Conservation (phyloP, 2,888 invertebrate species). For the Acrobeloides nanus region DNA sequence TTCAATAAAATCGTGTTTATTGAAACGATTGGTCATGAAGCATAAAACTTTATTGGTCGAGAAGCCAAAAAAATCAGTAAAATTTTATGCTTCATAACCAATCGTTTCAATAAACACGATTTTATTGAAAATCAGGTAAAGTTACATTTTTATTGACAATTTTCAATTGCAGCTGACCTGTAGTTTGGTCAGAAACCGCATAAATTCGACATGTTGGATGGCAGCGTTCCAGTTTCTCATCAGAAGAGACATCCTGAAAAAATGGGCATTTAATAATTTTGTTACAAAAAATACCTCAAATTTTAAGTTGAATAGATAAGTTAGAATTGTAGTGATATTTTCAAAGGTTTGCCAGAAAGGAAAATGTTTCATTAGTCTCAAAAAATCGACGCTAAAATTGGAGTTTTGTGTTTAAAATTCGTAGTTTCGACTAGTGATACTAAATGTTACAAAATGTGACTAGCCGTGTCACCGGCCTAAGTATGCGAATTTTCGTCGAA, state of each 20-base stretch:
- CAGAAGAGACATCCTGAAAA: conserved; percentile 38
- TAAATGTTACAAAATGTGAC: too few species aligned
- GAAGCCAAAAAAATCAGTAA: too few species aligned
- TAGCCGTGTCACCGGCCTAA: too few species aligned
- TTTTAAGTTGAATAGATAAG: conserved; percentile 39
- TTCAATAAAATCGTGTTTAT: conserved; percentile 7
- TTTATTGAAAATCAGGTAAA: too few species aligned
- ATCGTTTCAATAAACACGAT: too few species aligned
- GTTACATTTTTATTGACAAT: too few species aligned
- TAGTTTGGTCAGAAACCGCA: conserved; percentile 36
- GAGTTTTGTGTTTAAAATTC: too few species aligned
- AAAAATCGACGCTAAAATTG: conserved; percentile 34
- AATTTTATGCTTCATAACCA: too few species aligned
- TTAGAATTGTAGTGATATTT: conserved; percentile 32
- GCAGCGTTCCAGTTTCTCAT: conserved; percentile 35
- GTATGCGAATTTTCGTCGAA: too few species aligned
- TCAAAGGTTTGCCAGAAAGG: conserved; percentile 52
- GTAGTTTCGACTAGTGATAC: too few species aligned
- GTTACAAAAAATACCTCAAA: conserved; percentile 27
- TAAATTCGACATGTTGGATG: conserved; percentile 45
- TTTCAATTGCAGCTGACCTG: conserved; percentile 23
- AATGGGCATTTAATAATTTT: conserved; percentile 4
- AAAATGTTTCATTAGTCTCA: conserved; percentile 51
- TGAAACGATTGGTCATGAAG: neutral
- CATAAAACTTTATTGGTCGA: too few species aligned